Conservation (phyloP, 2,888 invertebrate genomes). For the Lampropteryx suffumata region DNA sequence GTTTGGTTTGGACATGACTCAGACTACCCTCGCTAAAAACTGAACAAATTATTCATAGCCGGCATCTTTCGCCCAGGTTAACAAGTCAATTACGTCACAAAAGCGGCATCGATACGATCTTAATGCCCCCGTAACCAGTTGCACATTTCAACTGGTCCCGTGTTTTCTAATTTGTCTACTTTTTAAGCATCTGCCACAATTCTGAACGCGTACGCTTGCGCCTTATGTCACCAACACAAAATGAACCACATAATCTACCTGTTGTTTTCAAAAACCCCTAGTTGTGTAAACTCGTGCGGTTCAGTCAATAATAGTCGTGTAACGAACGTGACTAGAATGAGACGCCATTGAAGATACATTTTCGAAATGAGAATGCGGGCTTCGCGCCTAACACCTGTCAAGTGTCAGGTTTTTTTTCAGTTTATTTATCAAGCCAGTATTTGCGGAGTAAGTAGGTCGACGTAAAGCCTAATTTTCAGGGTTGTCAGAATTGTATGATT, state of each 20-base stretch:
- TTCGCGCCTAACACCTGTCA: slow-evolving; percentile 65
- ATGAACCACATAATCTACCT: slow-evolving; percentile 21
- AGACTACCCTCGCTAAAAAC: no score
- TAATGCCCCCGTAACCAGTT: slow-evolving; percentile 22
- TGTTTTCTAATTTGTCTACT: slow-evolving; percentile 29
- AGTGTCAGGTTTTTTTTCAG: slow-evolving; percentile 47
- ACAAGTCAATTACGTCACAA: slow-evolving; percentile 16
- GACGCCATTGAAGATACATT: slow-evolving; percentile 44
- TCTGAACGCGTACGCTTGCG: slow-evolving; percentile 23
- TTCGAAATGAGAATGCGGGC: slow-evolving; percentile 66
- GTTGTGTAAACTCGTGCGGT: slow-evolving; percentile 39
- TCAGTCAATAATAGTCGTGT: slow-evolving; percentile 42
- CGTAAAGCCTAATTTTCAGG: slow-evolving; percentile 24
- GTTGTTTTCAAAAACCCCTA: slow-evolving; percentile 21
- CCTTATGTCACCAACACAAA: slow-evolving; percentile 28
- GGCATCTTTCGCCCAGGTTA: slow-evolving; percentile 8
- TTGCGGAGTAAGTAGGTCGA: slow-evolving; percentile 33
- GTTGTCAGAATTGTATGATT: slow-evolving; percentile 34
- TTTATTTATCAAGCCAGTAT: slow-evolving; percentile 44
- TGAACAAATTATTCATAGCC: not conserved
- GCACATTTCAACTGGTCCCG: slow-evolving; percentile 26
- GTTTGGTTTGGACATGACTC: no score
- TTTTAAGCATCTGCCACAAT: slow-evolving; percentile 25
- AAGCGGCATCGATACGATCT: slow-evolving; percentile 19
- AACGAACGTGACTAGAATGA: slow-evolving; percentile 63